Base-by-base conservation (phyloP, 2,797 vertebrate species). In the Phaenicophaeus curvirostris region DNA sequence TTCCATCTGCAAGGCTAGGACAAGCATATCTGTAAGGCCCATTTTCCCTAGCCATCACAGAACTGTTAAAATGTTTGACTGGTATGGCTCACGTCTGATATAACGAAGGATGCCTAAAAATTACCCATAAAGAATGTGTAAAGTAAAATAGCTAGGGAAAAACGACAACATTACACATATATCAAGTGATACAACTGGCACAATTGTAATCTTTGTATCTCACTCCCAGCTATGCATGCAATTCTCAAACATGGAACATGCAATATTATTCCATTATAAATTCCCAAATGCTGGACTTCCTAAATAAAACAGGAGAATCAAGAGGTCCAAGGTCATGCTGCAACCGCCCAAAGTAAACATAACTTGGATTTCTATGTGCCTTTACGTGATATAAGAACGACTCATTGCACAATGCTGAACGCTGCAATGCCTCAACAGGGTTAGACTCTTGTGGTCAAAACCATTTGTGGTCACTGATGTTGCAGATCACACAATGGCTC, bases 21-120 rank as follows among this genome's bases (percentile, higher is more conserved):
- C 9, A 30, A 3, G 11, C 39, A 42, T 11, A 20, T 1, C 17
- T 7, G 11, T 15, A 66, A 72, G 18, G 21, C 11, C 9, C 8
- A 1, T 72, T 57, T n/a, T 41, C 6, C 16, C 46, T 11, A 31
- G 48, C 18, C 48, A n/a, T 19, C n/a, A 51, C 9, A 44, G 44
- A n/a, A 13, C 6, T 50, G 9, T 48, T 75, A 27, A 69, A 69
- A 75, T 11, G 20, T 71, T 54, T 71, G n/a, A 57, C 30, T 27
- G 48, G 12, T 0, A 0, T 58, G 25, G n/a, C 2, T 53, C 31
- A 15, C 44, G 12, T 35, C 50, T 48, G 20, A 41, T 50, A 51
- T 15, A 63, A 77, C 51, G 24, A 54, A 69, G n/a, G 28, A 35
- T 51, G 35, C 18, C 53, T 69, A 68, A 87, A 90, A 69, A 71